Evolutionary conservation across 1,140 invertebrate species (phyloP).

Genomic region (Drosophila tani): DNA sequence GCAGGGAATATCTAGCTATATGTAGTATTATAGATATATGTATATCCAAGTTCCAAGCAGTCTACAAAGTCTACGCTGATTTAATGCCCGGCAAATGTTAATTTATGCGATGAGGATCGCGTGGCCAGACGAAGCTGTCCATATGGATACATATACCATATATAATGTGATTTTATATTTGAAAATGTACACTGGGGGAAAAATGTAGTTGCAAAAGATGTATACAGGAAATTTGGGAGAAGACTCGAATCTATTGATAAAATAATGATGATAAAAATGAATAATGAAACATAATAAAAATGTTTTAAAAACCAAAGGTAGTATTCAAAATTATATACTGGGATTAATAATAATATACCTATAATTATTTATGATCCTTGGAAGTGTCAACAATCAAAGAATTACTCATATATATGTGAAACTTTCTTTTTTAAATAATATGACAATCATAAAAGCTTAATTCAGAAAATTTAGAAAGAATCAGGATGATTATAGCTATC

Average conservation of each 20-base stretch:
- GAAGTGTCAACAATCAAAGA: not conserved
- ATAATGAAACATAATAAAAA: no score
- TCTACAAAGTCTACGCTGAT: slow-evolving; percentile 60
- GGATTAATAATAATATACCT: no score
- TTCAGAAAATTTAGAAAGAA: not conserved
- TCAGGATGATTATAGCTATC: not conserved
- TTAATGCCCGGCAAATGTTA: slow-evolving; percentile 72
- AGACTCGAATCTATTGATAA: no score
- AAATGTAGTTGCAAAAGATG: not conserved
- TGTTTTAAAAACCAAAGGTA: no score
- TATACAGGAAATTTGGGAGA: no score
- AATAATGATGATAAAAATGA: no score
- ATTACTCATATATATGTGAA: not conserved
- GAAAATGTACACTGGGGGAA: slow-evolving; percentile 34
- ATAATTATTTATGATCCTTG: no score
- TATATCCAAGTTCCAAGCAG: slow-evolving; percentile 41
- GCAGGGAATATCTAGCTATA: slow-evolving; percentile 21
- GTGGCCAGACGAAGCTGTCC: slow-evolving; percentile 60
- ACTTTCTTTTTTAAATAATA: no score
- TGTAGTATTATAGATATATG: not conserved
- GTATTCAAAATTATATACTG: no score
- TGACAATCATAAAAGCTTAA: not conserved
- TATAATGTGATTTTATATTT: slow-evolving; percentile 33
- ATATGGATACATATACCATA: slow-evolving; percentile 22
- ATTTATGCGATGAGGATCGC: slow-evolving; percentile 71